Evolutionary conservation across 2,797 vertebrate species (phyloP), one percentile per base, ranked within the genome.

Genomic region (Pseudotriccus pelzelni): DNA sequence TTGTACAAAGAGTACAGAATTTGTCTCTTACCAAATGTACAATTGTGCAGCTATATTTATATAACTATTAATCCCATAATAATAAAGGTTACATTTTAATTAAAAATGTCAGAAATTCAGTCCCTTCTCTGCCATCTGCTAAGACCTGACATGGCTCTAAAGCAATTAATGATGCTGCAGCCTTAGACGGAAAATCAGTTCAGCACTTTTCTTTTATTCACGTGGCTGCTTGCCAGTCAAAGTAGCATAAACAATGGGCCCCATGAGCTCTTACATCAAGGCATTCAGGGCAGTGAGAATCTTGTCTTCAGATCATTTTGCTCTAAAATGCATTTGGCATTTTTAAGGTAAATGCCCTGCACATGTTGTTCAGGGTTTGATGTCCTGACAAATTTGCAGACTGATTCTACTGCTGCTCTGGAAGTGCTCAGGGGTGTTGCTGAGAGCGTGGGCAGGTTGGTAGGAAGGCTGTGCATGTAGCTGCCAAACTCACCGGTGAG

Each of bases 151-250:
- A 36, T 5, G 27, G 13, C 77, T 90, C 55, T 82, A 56, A 87
- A 92, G 79, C 70, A 88, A 89, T 78, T 91, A 88, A 63, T 47
- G 86, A 53, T 82, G 43, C 56, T 89, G 67, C 67, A 92, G 63
- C 37, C 47, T 88, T 79, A 82, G 74, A 89, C 59, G 79, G 67
- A 90, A 89, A 79, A 84, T 63, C 60, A 91, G 56, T 81, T 91
- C 69, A 81, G 85, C 73, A 34, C 44, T 93, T 93, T 90, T 43
- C 56, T 85, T 94, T 69, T 69, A 84, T 90, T 93, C 87, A 82
- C 2, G 1, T 78, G 67, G 66, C 74, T 78, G 76, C 78, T 55
- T 0, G 7, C 58, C 85, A 94, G 80, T 59, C 62, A 46, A 82
- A 69, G 34, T 27, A 86, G 69, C 53, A 63, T 68, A 68, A 94